A percentile compares a stretch with the other conserved stretches of the same genome.
These are phyloP conservation scores for Ctenosaura bakeri DNA, from an alignment of 2,797 vertebrate species.

Conservation along the genomic window DNA sequence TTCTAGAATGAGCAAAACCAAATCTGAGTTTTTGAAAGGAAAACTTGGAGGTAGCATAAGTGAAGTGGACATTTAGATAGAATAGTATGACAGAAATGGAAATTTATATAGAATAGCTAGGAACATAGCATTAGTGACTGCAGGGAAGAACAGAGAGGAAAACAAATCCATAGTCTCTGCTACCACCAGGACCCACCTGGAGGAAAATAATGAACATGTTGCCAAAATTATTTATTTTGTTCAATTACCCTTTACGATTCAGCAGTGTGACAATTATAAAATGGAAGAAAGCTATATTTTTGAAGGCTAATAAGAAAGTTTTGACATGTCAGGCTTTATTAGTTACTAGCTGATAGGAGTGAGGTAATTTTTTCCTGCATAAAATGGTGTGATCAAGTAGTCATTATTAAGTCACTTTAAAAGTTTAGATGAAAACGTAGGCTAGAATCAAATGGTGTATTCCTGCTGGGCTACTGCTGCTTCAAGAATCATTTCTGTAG, in stretches of 20 bases:
- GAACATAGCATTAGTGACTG: slow-evolving; percentile 42
- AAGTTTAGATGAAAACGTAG: background rate
- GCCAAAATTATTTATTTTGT: background rate
- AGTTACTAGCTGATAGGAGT: background rate
- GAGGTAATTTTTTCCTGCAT: background rate
- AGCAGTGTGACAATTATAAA: background rate
- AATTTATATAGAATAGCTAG: background rate
- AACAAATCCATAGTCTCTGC: background rate
- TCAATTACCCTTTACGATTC: background rate
- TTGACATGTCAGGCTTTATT: background rate
- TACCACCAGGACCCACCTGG: no score
- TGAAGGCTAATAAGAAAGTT: background rate
- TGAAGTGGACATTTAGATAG: slow-evolving; percentile 56
- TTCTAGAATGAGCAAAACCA: slow-evolving; percentile 32
- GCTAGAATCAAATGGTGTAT: no score
- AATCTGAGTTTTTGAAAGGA: slow-evolving; percentile 24
- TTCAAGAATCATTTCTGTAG: background rate
- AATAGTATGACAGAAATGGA: slow-evolving; percentile 6
- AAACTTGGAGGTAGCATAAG: slow-evolving; percentile 45
- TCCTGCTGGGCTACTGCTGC: background rate
- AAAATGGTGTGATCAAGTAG: background rate
- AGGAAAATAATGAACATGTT: background rate
- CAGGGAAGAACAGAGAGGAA: background rate
- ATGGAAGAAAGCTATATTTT: background rate
- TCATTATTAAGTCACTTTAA: background rate